Evolutionary conservation across 2,888 invertebrate genomes (phyloP).

Genomic region (Phengaris arion): DNA sequence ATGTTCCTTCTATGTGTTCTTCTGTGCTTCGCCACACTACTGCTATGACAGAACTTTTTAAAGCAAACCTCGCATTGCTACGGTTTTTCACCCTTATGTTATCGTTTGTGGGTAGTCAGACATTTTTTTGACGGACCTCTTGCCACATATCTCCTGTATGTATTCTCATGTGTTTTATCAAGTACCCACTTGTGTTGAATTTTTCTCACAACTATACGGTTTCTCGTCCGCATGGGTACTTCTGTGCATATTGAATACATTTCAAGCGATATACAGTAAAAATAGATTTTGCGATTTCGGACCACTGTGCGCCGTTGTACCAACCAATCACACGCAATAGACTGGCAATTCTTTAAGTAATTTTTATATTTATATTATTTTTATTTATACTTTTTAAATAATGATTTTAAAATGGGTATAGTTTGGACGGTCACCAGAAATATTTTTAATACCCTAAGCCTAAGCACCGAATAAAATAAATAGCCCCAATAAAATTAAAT

Average conservation of each 20-base stretch:
- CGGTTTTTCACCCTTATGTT: slow-evolving; percentile 7
- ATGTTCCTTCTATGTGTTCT: background rate
- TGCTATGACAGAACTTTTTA: background rate
- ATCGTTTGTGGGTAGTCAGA: background rate
- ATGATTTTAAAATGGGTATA: too few relatives aligned
- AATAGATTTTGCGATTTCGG: too few relatives aligned
- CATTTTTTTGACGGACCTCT: background rate
- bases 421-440: too few relatives aligned
- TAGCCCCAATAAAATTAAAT: too few relatives aligned
- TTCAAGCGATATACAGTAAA: too few relatives aligned
- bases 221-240: background rate
- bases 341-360: too few relatives aligned
- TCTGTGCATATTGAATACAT: background rate
- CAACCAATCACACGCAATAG: too few relatives aligned
- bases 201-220: slow-evolving; percentile 1
- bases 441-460: too few relatives aligned
- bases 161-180: slow-evolving; percentile 9
- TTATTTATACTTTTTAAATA: too few relatives aligned
- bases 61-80: background rate
- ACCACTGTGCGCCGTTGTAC: too few relatives aligned
- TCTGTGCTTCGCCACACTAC: background rate
- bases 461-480: too few relatives aligned
- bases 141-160: background rate
- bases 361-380: too few relatives aligned
- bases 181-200: background rate